Percentiles rank a stretch among this genome's conserved stretches.
phyloP scores from a whole-genome alignment of 2,797 vertebrate genomes.

The Jordanella pulchra region DNA sequence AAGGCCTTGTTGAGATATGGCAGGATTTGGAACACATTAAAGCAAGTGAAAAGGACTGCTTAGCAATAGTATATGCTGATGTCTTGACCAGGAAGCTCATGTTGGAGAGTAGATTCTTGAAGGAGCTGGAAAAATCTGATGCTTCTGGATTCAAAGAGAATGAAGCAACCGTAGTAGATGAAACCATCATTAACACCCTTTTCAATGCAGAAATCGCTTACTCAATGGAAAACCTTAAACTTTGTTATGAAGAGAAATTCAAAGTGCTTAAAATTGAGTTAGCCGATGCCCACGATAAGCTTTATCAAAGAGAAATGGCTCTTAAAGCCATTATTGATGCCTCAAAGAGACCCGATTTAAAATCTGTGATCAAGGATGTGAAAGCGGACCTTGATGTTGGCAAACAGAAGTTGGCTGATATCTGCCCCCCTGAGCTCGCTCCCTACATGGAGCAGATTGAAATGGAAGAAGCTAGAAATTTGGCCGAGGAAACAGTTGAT shows the following conservation, averaged over 20 bases:
- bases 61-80: conserved; percentile 80
- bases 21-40: conserved; percentile 79
- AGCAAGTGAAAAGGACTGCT: conserved; percentile 69
- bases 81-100: conserved; percentile 88
- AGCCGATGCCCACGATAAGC: conserved; percentile 79
- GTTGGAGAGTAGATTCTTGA: conserved; percentile 89
- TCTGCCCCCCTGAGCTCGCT: conserved; percentile 71
- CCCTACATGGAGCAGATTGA: conserved; percentile 77
- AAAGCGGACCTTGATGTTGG: conserved; percentile 74
- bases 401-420: conserved; percentile 71
- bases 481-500: conserved; percentile 75
- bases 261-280: conserved; percentile 85
- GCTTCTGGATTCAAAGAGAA: conserved; percentile 47
- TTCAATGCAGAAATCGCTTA: conserved; percentile 89
- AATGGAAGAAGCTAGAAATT: conserved; percentile 69
- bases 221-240: conserved; percentile 85
- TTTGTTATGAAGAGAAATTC: conserved; percentile 85
- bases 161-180: conserved; percentile 46
- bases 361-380: conserved; percentile 83
- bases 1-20: conserved; percentile 82
- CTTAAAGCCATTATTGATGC: conserved; percentile 83
- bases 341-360: conserved; percentile 82
- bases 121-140: conserved; percentile 84
- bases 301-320: conserved; percentile 84
- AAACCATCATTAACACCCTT: conserved; percentile 66